These are phyloP conservation scores for Pholis gunnellus DNA, from an alignment of 2,113 vertebrate genomes.

Conservation along the genomic window DNA sequence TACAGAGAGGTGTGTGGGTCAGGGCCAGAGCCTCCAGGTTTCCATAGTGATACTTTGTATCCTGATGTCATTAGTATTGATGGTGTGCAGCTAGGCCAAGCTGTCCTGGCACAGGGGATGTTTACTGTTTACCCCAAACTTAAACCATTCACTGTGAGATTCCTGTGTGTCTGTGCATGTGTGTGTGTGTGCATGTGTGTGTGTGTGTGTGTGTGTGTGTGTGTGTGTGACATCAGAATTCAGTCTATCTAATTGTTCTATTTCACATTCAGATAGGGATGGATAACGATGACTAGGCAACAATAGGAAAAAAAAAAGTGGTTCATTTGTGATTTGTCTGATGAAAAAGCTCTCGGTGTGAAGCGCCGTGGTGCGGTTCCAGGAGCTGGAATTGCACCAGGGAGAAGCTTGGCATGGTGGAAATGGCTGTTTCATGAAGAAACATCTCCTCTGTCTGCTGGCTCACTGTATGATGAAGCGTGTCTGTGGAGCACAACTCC, in stretches of 20 bases:
- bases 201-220: background rate
- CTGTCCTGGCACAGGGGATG: slow-evolving; percentile 66
- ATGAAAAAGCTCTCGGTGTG: slow-evolving; percentile 17
- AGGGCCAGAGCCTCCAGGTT: slow-evolving; percentile 65
- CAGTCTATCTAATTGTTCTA: background rate
- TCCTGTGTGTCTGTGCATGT: background rate
- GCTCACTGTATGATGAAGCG: slow-evolving; percentile 58
- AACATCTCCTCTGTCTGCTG: slow-evolving; percentile 48
- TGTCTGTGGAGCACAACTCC: slow-evolving; percentile 55
- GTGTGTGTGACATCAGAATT: slow-evolving; percentile 27
- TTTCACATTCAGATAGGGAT: slow-evolving; percentile 22
- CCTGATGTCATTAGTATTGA: slow-evolving; percentile 82
- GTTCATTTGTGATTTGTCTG: slow-evolving; percentile 28
- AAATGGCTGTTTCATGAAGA: slow-evolving; percentile 42
- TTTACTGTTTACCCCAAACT: slow-evolving; percentile 75
- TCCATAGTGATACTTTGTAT: slow-evolving; percentile 78
- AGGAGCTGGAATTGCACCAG: slow-evolving; percentile 24
- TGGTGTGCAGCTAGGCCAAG: slow-evolving; percentile 70
- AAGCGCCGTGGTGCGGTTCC: slow-evolving; percentile 13
- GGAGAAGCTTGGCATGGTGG: slow-evolving; percentile 23
- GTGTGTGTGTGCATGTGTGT: slow-evolving; percentile 21
- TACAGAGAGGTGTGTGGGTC: slow-evolving; percentile 49
- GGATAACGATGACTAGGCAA: slow-evolving; percentile 20
- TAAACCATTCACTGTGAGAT: slow-evolving; percentile 45
- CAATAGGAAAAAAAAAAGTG: background rate